Evolutionary conservation across 2,888 invertebrate species (phyloP).

Genomic region (Tryphoninae sp.): DNA sequence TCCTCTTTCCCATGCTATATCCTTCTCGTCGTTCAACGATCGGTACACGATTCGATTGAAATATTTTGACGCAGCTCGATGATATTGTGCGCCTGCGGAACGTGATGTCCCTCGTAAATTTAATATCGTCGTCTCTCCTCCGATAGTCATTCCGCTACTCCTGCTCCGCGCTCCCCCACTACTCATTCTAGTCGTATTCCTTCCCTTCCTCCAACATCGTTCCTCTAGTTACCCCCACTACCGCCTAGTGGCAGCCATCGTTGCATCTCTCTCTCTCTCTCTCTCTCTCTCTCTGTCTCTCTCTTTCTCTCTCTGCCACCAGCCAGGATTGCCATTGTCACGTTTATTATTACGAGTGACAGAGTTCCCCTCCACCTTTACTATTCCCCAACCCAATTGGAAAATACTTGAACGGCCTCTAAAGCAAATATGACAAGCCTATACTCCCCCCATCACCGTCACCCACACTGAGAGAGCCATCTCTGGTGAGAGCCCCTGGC

Average conservation of each 20-base stretch:
- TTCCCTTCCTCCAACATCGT: background rate
- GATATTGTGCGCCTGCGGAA: constrained; percentile 58
- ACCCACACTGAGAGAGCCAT: too few species aligned
- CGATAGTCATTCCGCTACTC: constrained; percentile 33
- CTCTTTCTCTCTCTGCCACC: background rate
- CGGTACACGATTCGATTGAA: constrained; percentile 64
- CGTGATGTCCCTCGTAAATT: constrained; percentile 60
- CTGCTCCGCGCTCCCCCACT: background rate
- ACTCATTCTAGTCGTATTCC: too few species aligned
- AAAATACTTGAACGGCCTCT: constrained; percentile 53
- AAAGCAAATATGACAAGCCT: constrained; percentile 53
- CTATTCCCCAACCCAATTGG: constrained; percentile 1
- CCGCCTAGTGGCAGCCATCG: background rate
- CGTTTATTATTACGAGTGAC: constrained; percentile 17
- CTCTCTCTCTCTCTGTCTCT: background rate
- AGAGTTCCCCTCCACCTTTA: constrained; percentile 4
- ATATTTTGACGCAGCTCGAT: constrained; percentile 64
- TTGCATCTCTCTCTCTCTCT: background rate
- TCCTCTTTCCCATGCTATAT: constrained; percentile 2
- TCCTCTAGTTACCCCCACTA: background rate
- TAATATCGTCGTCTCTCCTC: constrained; percentile 63
- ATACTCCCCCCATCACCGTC: background rate
- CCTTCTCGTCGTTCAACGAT: constrained; percentile 40
- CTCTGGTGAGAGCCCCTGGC: background rate
- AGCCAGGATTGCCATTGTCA: constrained; percentile 22